Evolutionary conservation across 2,888 invertebrate species (phyloP).

Genomic region (Pheosia tremula): DNA sequence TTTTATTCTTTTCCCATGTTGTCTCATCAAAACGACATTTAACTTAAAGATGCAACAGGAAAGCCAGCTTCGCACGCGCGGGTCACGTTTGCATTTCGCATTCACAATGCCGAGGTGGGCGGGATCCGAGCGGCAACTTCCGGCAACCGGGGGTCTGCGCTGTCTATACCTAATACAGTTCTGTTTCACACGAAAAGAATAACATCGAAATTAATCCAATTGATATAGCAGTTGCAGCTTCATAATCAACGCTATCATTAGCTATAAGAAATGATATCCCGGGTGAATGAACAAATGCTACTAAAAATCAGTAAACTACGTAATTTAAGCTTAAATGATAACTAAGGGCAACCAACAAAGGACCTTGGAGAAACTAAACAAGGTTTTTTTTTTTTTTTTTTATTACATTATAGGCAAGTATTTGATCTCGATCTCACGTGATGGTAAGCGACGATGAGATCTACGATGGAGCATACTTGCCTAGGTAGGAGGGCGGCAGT

Average conservation of each 20-base stretch:
- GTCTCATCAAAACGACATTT: background rate
- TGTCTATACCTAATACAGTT: constrained; percentile 36
- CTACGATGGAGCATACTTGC: no score
- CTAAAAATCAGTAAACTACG: no score
- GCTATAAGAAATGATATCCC: background rate
- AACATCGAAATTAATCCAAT: constrained; percentile 13
- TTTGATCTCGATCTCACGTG: no score
- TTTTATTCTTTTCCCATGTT: background rate
- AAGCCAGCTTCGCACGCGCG: constrained; percentile 46
- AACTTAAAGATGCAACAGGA: constrained; percentile 45
- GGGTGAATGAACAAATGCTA: no score
- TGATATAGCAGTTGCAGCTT: background rate
- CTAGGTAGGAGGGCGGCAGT: no score
- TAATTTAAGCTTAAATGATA: no score
- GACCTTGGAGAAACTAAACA: no score
- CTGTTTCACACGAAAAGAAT: constrained; percentile 19
- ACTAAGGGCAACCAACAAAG: no score
- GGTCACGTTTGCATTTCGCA: constrained; percentile 64
- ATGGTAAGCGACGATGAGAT: no score
- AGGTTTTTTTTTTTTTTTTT: no score
- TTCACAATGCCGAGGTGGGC: constrained; percentile 51
- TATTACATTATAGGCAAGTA: no score
- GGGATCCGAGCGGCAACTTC: constrained; percentile 58
- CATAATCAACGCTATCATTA: background rate
- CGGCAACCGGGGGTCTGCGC: constrained; percentile 44